Conservation (phyloP, 2,888 invertebrate species). For the Cephus pulcher region DNA sequence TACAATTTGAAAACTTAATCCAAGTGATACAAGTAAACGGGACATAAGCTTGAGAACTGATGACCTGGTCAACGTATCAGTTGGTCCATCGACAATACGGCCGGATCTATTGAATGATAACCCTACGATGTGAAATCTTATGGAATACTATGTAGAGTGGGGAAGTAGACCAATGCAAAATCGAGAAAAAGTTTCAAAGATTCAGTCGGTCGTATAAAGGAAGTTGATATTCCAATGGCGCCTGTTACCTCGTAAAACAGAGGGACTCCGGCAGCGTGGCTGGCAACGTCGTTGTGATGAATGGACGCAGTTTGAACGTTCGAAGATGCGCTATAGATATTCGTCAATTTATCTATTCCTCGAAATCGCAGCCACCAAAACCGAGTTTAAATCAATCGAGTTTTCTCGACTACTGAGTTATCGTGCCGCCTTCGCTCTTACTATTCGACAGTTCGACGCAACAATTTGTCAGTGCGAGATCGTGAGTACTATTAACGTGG, state of each 20-base stretch:
- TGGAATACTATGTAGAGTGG: not conserved
- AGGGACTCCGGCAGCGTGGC: not conserved
- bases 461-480: not conserved
- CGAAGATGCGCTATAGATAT: slow-evolving; percentile 19
- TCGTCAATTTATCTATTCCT: slow-evolving; percentile 23
- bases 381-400: not conserved
- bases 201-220: not conserved
- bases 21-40: not conserved
- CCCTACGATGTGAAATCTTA: not conserved
- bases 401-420: not conserved
- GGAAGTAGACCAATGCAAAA: not conserved
- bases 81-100: not conserved
- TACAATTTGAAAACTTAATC: not conserved
- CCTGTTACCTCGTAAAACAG: not conserved
- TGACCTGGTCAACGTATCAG: not conserved
- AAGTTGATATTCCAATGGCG: not conserved
- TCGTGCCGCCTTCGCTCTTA: not conserved
- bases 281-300: slow-evolving; percentile 11
- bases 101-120: not conserved
- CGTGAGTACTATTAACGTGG: not conserved
- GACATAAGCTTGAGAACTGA: not conserved
- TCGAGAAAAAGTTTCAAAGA: not conserved
- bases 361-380: not conserved
- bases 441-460: not conserved
- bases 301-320: slow-evolving; percentile 21